These are phyloP conservation scores for Popillia japonica DNA, from an alignment of 1,140 invertebrate species.

Conservation along the genomic window DNA sequence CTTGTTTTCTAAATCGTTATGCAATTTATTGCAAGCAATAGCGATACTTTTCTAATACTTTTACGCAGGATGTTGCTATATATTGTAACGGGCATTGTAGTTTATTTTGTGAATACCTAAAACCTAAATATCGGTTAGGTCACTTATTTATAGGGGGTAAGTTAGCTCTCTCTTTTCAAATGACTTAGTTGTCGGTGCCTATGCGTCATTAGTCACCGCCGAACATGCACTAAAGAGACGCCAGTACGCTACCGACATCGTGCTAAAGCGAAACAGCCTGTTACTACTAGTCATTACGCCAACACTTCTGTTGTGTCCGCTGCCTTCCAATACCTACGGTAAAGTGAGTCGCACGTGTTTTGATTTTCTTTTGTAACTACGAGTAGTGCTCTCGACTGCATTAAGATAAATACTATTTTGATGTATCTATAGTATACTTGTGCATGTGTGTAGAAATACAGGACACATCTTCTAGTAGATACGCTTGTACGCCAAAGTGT, in stretches of 20 bases:
- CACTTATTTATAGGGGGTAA: slow-evolving; percentile 35
- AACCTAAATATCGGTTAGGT: slow-evolving; percentile 29
- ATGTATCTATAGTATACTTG: neutral
- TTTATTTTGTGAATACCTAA: slow-evolving; percentile 10
- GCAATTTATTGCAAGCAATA: too few relatives aligned
- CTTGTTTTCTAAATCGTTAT: too few relatives aligned
- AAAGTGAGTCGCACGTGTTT: slow-evolving; percentile 21
- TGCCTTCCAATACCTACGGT: neutral
- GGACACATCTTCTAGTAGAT: neutral
- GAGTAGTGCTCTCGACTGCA: neutral
- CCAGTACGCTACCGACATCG: neutral
- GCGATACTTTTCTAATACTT: too few relatives aligned
- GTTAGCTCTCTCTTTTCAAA: slow-evolving; percentile 17
- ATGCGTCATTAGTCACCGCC: slow-evolving; percentile 19
- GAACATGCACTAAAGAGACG: neutral
- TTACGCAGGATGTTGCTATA: neutral
- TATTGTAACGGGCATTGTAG: neutral
- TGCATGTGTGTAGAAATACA: neutral
- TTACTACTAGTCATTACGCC: slow-evolving; percentile 8
- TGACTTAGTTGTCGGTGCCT: slow-evolving; percentile 20
- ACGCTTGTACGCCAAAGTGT: neutral
- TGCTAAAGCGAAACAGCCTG: slow-evolving; percentile 9
- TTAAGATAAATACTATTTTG: slow-evolving; percentile 31
- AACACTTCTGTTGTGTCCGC: neutral
- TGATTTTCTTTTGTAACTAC: slow-evolving; percentile 12